Base-by-base conservation (phyloP, 1,140 invertebrate species). In the Temnothorax curvispinosus region DNA sequence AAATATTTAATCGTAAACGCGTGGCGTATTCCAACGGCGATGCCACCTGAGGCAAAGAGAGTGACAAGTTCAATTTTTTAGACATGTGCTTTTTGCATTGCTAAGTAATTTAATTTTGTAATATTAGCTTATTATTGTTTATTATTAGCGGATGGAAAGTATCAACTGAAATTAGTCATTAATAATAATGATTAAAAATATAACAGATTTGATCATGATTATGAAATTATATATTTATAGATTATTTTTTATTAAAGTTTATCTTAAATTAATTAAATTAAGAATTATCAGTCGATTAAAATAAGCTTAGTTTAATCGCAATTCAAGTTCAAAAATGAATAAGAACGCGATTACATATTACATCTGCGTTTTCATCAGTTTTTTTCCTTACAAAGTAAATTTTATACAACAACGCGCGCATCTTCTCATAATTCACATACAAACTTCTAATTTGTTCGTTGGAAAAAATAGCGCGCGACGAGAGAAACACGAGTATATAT, bases 1-100 rank as follows among this genome's bases (percentile, higher is more conserved):
- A 90, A 90, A 90, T 90, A 90, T 85, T 90, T 89, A 85, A 85
- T 85, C 65, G 27, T 64, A 71, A 90, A 75, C 47, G 54, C 60
- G 74, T 38, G 58, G 35, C 35, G 62, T 78, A 56, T 85, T 67
- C 9, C 54, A 54, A 35, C 18, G 9, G 2, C 13, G 11, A 27
- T 50, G 62, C 58, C 44, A 77, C 62, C 62, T 60, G 65, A 89
- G 44, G 13, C 50, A 27, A 15, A 67, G 44, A 44, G 0, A 38
- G 1, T 58, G 67, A 89, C 78, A 87, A 87, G 50, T 32, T 47
- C 50, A 75, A 89, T 80, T 85, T 65, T 21, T 27, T 50, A n/a
- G 58, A 72, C 74, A 47, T 76, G 52, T 90, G 80, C 21, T 47
- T 44, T 0, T 67, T 41, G 18, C 7, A 1, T 67, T 41, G 18